Base-by-base conservation (phyloP, 2,888 invertebrate genomes). In the Coelinius sp. region DNA sequence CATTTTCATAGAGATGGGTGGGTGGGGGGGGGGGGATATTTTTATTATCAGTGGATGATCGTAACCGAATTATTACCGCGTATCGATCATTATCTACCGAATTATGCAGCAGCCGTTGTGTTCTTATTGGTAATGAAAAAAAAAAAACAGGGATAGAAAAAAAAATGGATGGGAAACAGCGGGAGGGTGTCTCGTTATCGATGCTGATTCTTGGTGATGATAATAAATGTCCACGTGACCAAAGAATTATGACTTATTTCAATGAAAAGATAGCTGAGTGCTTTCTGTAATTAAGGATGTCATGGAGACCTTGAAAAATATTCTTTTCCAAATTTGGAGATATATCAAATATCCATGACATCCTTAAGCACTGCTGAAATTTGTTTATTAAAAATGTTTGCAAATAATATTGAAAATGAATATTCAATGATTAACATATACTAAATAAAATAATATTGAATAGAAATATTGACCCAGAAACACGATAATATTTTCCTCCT, bases 241-340 rank as follows among this genome's bases (percentile, higher is more conserved):
- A 44, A 77, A 78, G 79, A 81, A 82, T 83, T 83, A 82, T 79
- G 78, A 80, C 80, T 79, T 75, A 79, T 79, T 79, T 64, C 76
- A 71, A 76, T 64, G 53, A 73, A 66, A 69, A 75, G 77, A 79
- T 82, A 83, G 62, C 31, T 67, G 14, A 27, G 24, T 62, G 41
- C 66, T 62, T 68, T 62, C 67, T 49, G 63, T 71, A 68, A 71
- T 71, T 46, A 71, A 71, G 7, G 22, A 7, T n/a, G n/a, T n/a
- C n/a, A n/a, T n/a, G n/a, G n/a, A n/a, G n/a, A n/a, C n/a, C n/a
- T n/a, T n/a, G n/a, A n/a, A n/a, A n/a, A n/a, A n/a, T n/a, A n/a
- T n/a, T n/a, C n/a, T n/a, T n/a, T n/a, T n/a, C n/a, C n/a, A n/a
- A n/a, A n/a, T n/a, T n/a, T n/a, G n/a, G n/a, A n/a, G n/a, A n/a